phyloP scores from a whole-genome alignment of 2,797 vertebrate genomes.

The Remorina albescens region DNA sequence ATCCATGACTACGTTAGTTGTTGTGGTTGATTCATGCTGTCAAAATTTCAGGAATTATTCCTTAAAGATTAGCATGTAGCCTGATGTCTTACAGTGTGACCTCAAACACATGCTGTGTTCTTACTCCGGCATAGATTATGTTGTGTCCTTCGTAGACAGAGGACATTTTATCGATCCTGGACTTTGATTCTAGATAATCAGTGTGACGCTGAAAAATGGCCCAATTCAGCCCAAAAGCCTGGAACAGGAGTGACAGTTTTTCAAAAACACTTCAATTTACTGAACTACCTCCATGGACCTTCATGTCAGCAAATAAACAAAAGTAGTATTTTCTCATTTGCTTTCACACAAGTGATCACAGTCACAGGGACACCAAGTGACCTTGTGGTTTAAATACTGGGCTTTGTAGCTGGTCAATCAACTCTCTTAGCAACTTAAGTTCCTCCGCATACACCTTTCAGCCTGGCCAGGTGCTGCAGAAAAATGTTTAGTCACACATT shows the following conservation, averaged over 20 bases:
- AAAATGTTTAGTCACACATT: conserved; percentile 1
- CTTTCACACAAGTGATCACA: not conserved
- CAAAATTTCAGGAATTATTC: conserved; percentile 7
- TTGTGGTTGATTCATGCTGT: conserved; percentile 4
- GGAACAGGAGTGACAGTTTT: conserved; percentile 1
- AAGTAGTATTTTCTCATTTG: not conserved
- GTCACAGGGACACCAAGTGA: not conserved
- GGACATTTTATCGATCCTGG: conserved; percentile 30
- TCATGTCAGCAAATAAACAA: conserved; percentile 17
- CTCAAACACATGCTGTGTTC: not conserved
- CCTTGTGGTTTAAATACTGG: not conserved
- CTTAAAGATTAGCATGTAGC: conserved; percentile 8
- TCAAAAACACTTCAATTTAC: not conserved
- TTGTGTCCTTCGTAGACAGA: conserved; percentile 36
- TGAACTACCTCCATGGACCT: not conserved
- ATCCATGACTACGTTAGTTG: conserved; percentile 13
- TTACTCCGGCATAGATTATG: not conserved
- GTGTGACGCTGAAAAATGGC: conserved; percentile 15
- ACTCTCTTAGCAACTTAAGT: conserved; percentile 7
- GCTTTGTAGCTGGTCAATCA: not conserved
- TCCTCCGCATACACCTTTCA: conserved; percentile 18
- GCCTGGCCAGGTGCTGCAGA: conserved; percentile 10
- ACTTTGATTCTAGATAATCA: conserved; percentile 42
- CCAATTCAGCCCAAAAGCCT: conserved; percentile 20
- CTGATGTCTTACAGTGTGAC: conserved; percentile 2